These are phyloP conservation scores for Sarcophaga variegata DNA, from an alignment of 2,888 invertebrate genomes.

Conservation along the genomic window DNA sequence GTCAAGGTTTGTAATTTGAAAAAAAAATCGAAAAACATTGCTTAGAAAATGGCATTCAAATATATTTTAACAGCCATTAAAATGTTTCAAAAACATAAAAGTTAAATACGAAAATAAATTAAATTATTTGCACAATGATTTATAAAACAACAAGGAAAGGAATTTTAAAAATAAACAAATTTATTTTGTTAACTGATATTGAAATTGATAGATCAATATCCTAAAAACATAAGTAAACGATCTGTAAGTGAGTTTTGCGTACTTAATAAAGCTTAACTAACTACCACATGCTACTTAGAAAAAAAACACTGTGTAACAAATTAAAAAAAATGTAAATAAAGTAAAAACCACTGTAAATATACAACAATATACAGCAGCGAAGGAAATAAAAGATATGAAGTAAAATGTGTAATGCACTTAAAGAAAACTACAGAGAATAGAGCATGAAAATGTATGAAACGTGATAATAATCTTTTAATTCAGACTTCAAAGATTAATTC, in stretches of 20 bases:
- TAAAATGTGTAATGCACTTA: no score
- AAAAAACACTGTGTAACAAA: not conserved
- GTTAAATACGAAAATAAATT: not conserved
- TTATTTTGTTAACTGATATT: not conserved
- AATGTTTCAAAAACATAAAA: slow-evolving; percentile 28
- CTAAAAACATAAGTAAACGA: slow-evolving; percentile 13
- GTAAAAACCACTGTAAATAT: not conserved
- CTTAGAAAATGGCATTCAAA: slow-evolving; percentile 33
- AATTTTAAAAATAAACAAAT: not conserved
- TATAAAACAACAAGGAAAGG: slow-evolving; percentile 15
- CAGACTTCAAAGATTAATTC: no score
- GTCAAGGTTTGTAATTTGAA: slow-evolving; percentile 47
- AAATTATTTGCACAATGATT: not conserved
- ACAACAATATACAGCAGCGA: no score
- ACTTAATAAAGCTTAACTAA: not conserved
- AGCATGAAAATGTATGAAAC: no score
- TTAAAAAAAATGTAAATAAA: not conserved
- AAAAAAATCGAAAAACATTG: not conserved
- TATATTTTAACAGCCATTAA: slow-evolving; percentile 27
- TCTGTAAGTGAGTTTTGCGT: slow-evolving; percentile 15
- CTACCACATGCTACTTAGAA: not conserved
- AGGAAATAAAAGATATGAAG: no score
- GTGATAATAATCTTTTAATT: no score
- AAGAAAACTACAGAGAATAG: no score
- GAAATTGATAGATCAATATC: not conserved